phyloP scores from a whole-genome alignment of 2,888 invertebrate species.

The Cephus runcator region DNA sequence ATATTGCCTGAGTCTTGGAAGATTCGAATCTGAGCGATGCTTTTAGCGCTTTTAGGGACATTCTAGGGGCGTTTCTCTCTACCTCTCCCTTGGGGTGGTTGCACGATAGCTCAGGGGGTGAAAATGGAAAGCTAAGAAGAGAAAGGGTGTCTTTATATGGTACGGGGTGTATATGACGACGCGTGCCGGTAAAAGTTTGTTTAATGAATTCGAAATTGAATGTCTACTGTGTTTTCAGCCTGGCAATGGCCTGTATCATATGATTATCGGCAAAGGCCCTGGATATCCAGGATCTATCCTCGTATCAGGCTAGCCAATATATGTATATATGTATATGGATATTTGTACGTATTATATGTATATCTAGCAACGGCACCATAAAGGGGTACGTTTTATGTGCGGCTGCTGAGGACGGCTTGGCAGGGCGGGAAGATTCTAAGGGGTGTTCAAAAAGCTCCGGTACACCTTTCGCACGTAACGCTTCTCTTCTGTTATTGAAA shows the following conservation, averaged over 20 bases:
- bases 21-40: slow-evolving; percentile 2
- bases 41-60: slow-evolving; percentile 4
- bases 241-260: not conserved
- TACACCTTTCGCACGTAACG: not conserved
- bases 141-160: not conserved
- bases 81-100: not conserved
- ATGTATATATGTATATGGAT: not conserved
- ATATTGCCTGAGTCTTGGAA: not conserved
- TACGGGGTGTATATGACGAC: not conserved
- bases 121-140: not conserved
- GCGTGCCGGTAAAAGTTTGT: not conserved
- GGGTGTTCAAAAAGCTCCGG: not conserved
- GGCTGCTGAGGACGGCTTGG: not conserved
- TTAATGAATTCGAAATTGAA: slow-evolving; percentile 5
- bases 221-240: not conserved
- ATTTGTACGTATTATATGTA: not conserved
- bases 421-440: not conserved
- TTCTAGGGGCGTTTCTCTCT: not conserved
- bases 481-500: not conserved
- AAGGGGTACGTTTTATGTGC: not conserved
- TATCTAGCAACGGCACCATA: not conserved
- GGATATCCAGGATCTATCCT: not conserved
- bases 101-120: not conserved
- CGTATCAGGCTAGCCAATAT: not conserved
- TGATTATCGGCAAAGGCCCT: not conserved